Conservation (phyloP, 2,888 invertebrate species). For the Clunio marinus region DNA sequence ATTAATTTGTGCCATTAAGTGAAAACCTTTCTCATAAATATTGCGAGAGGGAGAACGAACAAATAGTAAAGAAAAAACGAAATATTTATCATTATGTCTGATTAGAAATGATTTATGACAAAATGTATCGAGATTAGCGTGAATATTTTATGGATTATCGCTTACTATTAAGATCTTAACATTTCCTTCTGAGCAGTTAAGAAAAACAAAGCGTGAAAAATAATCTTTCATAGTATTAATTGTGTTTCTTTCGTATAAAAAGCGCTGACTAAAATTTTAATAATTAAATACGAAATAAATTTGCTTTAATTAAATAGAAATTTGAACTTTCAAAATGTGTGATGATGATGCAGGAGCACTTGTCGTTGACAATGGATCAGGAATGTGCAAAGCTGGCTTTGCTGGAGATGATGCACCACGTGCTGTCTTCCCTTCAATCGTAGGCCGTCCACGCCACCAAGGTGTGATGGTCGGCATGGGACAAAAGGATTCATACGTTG, state of each 20-base stretch:
- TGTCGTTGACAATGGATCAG: conserved; percentile 89
- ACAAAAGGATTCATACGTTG: conserved; percentile 94
- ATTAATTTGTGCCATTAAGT: conserved; percentile 16
- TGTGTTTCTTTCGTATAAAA: no score
- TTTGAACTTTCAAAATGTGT: conserved; percentile 55
- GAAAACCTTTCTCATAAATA: neutral
- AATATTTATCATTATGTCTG: conserved; percentile 14
- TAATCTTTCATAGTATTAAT: no score
- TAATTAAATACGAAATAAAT: no score
- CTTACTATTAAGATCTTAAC: conserved; percentile 4
- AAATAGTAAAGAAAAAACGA: neutral
- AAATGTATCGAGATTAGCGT: conserved; percentile 11
- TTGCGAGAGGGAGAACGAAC: no score
- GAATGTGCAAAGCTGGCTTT: conserved; percentile 90
- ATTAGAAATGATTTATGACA: conserved; percentile 26
- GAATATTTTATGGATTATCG: conserved; percentile 16
- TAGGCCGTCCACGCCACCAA: conserved; percentile 88
- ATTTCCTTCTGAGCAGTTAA: neutral
- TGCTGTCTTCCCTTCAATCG: conserved; percentile 87
- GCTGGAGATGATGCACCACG: conserved; percentile 86
- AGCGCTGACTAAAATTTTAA: no score
- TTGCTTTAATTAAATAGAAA: no score
- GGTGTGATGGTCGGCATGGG: conserved; percentile 98
- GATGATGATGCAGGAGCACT: conserved; percentile 81
- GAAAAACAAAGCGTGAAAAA: no score